These are phyloP conservation scores for Tretioscincus oriximinensis DNA, from an alignment of 2,113 vertebrate genomes.

Conservation along the genomic window DNA sequence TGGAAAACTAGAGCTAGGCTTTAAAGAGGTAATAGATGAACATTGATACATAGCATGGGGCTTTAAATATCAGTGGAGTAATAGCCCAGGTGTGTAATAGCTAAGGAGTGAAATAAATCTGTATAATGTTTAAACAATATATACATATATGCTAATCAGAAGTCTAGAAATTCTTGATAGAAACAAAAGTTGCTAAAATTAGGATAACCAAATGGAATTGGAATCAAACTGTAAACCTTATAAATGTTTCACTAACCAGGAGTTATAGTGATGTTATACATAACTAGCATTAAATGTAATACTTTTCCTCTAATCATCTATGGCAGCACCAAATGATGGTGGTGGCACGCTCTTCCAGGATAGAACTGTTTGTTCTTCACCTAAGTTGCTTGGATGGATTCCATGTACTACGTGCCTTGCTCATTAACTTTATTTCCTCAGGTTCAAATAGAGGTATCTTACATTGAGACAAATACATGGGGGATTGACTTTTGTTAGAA, in stretches of 20 bases:
- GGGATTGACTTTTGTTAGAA: no score
- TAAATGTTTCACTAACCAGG: background rate
- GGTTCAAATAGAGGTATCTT: no score
- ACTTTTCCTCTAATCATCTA: background rate
- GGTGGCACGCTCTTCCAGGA: no score
- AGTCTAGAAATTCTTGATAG: background rate
- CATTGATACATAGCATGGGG: background rate
- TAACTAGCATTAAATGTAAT: slow-evolving; percentile 8
- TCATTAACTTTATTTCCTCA: no score
- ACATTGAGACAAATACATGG: no score
- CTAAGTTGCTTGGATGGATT: no score
- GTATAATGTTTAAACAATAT: background rate
- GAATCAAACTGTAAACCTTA: background rate
- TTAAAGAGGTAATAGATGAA: background rate
- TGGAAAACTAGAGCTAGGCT: background rate
- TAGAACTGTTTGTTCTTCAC: no score
- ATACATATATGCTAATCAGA: background rate
- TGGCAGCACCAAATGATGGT: no score
- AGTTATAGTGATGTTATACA: background rate
- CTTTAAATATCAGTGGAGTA: background rate
- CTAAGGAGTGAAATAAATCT: background rate
- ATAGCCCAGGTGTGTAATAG: background rate
- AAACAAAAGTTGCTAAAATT: background rate
- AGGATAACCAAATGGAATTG: background rate
- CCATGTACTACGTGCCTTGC: no score